These are phyloP conservation scores for Bambusicola thoracicus DNA, from an alignment of 2,113 vertebrate genomes.

Conservation along the genomic window DNA sequence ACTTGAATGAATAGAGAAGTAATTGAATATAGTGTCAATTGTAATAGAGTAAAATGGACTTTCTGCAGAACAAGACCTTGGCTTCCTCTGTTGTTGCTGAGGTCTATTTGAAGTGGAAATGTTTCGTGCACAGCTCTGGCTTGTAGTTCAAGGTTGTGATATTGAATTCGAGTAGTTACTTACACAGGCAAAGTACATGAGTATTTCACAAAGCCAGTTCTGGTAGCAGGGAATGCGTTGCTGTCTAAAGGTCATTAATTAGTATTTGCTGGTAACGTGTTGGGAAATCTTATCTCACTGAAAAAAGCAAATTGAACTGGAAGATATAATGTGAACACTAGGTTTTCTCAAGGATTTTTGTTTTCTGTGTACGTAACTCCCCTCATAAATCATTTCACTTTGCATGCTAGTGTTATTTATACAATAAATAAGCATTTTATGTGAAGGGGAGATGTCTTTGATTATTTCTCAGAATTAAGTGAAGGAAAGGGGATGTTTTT, in stretches of 20 bases:
- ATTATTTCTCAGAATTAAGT: not conserved
- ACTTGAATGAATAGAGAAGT: not conserved
- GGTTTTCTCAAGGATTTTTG: not conserved
- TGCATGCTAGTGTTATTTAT: not conserved
- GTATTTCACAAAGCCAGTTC: slow-evolving; percentile 51
- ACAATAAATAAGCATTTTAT: not conserved
- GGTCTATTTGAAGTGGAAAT: not conserved
- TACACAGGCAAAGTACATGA: slow-evolving; percentile 3
- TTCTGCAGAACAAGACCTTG: not conserved
- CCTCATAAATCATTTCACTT: not conserved
- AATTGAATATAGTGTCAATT: not conserved
- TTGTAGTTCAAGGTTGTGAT: slow-evolving; percentile 31
- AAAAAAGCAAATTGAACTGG: slow-evolving; percentile 30
- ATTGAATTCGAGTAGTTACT: slow-evolving; percentile 7
- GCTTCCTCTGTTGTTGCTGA: not conserved
- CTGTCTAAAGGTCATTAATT: slow-evolving; percentile 40
- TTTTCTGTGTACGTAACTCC: not conserved
- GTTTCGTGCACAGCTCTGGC: not conserved
- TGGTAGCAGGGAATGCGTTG: slow-evolving; percentile 1
- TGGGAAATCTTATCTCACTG: slow-evolving; percentile 31
- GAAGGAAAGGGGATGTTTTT: not conserved
- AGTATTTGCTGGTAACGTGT: slow-evolving; percentile 3
- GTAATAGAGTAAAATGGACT: not conserved
- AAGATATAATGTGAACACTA: not conserved
- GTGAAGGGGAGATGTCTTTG: not conserved